Base-by-base conservation (phyloP, 2,113 vertebrate species). In the Alces alces region DNA sequence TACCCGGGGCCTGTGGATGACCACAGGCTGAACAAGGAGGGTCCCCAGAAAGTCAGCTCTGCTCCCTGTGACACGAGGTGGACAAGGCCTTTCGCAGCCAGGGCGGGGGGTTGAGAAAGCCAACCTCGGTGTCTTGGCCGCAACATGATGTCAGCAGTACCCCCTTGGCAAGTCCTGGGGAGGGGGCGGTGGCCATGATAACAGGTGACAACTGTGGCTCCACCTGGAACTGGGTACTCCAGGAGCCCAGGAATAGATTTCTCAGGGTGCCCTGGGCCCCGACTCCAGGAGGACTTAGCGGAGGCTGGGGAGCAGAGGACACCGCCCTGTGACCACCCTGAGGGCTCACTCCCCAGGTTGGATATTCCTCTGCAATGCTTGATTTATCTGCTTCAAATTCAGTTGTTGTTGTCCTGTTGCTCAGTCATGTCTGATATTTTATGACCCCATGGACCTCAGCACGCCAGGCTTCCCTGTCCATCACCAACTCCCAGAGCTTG, bases 161-260 rank as follows among this genome's bases (percentile, higher is more conserved):
- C 33, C 21, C 9, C 39, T 5, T 52, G 5, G 30, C 60, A 87
- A 36, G 33, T 10, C n/a, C 14, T 45, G 1, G 36, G 13, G 16
- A 54, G 47, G 39, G 1, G 19, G 2, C 0, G 2, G 33, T 54
- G 33, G 19, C 28, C 1, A 13, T 25, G 33, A 43, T 28, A 11
- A n/a, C 3, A 73, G 28, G 47, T 3, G 28, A 9, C 7, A 23
- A 1, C 0, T 12, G 2, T 1, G 1, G 14, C 10, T 19, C 10
- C 47, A 9, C 6, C 0, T 21, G 43, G n/a, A n/a, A 4, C 25
- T 3, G 36, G 66, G 52, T 8, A 14, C 36, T 16, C 21, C 15
- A 36, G 7, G 30, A 60, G 11, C 7, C 36, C 13, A 15, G 13
- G 13, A 60, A n/a, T 27, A 52, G 21, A 36, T 43, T 43, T n/a